Conservation (phyloP, 2,888 invertebrate species). For the Cataglyphis altisquamis region DNA sequence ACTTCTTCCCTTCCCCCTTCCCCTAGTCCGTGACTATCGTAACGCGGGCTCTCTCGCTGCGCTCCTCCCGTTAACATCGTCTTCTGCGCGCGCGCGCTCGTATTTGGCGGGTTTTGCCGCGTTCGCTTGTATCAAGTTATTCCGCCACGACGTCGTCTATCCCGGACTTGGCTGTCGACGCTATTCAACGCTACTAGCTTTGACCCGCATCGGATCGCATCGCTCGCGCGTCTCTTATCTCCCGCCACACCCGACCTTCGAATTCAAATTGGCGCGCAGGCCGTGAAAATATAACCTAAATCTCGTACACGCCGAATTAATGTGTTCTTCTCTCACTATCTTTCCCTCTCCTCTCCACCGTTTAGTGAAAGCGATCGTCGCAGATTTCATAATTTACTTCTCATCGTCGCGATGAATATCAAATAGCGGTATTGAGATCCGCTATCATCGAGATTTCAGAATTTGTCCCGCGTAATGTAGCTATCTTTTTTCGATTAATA, state of each 20-base stretch:
- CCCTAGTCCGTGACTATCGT: slow-evolving; percentile 55
- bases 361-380: background rate
- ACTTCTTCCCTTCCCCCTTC: slow-evolving; percentile 44
- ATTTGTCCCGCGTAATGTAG: slow-evolving; percentile 36
- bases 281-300: slow-evolving; percentile 82
- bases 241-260: slow-evolving; percentile 82
- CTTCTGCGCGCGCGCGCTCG: slow-evolving; percentile 52
- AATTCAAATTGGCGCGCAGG: slow-evolving; percentile 84
- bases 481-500: background rate
- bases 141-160: too few species aligned
- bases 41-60: slow-evolving; percentile 40
- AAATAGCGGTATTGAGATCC: background rate
- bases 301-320: slow-evolving; percentile 8
- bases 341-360: too few species aligned
- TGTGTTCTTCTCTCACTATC: background rate
- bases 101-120: slow-evolving; percentile 74
- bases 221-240: slow-evolving; percentile 63
- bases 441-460: slow-evolving; percentile 1
- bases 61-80: slow-evolving; percentile 2
- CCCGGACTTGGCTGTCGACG: background rate
- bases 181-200: background rate
- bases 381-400: background rate
- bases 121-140: background rate
- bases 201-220: slow-evolving; percentile 52
- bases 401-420: background rate